Conservation (phyloP, 53 echinoderm and acorn worm genomes). For the Crossaster papposus region DNA sequence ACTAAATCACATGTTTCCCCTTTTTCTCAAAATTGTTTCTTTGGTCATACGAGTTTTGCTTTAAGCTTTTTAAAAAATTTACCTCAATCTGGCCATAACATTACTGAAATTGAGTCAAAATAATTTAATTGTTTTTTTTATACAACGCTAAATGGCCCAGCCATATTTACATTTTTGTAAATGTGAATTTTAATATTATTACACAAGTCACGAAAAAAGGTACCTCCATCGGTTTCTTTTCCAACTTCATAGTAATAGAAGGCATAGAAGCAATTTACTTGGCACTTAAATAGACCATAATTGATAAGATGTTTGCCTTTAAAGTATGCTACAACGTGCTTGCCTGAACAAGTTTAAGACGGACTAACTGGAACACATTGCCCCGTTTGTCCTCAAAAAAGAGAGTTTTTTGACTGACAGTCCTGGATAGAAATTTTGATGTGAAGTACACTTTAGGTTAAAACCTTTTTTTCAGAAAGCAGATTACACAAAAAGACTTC, state of each 20-base stretch:
- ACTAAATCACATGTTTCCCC: background rate
- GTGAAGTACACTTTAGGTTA: background rate
- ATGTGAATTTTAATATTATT: slow-evolving; percentile 33
- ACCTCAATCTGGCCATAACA: background rate
- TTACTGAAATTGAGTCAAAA: slow-evolving; percentile 1
- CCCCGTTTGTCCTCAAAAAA: background rate
- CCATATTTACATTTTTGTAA: slow-evolving; percentile 58
- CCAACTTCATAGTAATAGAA: background rate
- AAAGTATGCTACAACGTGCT: slow-evolving; percentile 14
- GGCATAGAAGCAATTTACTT: background rate
- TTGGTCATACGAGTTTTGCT: slow-evolving; percentile 41
- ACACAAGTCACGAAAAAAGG: slow-evolving; percentile 32
- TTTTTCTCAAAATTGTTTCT: background rate
- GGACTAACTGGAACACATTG: background rate
- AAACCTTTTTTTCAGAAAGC: background rate
- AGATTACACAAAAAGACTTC: background rate
- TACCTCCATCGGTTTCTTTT: background rate
- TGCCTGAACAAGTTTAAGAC: slow-evolving; percentile 23
- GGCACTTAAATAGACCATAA: background rate
- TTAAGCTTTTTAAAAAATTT: background rate
- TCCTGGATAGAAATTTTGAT: background rate
- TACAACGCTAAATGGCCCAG: slow-evolving; percentile 57
- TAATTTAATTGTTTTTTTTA: slow-evolving; percentile 35
- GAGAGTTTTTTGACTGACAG: background rate
- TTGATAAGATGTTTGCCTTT: background rate